Conservation (phyloP, 2,797 vertebrate species). For the Lacerta agilis region DNA sequence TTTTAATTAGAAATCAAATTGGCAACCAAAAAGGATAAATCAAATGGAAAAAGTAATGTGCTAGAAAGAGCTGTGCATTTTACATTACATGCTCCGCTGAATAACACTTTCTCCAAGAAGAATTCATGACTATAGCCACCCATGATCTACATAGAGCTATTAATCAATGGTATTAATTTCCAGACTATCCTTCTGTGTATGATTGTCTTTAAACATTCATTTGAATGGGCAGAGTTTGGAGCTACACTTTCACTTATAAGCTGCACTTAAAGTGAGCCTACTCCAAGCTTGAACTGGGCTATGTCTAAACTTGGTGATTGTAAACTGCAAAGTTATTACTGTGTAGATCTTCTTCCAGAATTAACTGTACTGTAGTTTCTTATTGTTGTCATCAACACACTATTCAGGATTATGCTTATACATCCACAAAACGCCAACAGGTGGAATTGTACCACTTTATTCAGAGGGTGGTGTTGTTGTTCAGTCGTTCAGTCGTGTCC, state of each 20-base stretch:
- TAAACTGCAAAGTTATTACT: too few species aligned
- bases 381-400: too few species aligned
- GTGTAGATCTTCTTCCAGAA: too few species aligned
- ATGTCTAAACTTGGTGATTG: too few species aligned
- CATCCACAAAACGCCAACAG: too few species aligned
- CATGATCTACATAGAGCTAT: conserved; percentile 10
- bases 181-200: conserved; percentile 9
- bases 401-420: too few species aligned
- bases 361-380: too few species aligned
- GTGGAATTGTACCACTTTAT: too few species aligned
- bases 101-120: background rate
- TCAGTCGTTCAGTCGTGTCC: too few species aligned
- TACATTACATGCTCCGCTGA: background rate
- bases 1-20: conserved; percentile 66
- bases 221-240: background rate
- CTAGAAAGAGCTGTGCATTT: conserved; percentile 28
- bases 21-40: conserved; percentile 64
- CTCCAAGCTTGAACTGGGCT: too few species aligned
- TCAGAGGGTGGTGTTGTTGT: too few species aligned
- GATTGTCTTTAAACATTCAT: conserved; percentile 2
- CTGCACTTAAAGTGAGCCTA: background rate
- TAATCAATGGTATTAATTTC: conserved; percentile 9
- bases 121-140: conserved; percentile 19
- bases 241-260: background rate
- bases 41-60: conserved; percentile 19